Evolutionary conservation across 2,113 vertebrate genomes (phyloP), one percentile per base, ranked within the genome.

Genomic region (Grammomys dolichurus): DNA sequence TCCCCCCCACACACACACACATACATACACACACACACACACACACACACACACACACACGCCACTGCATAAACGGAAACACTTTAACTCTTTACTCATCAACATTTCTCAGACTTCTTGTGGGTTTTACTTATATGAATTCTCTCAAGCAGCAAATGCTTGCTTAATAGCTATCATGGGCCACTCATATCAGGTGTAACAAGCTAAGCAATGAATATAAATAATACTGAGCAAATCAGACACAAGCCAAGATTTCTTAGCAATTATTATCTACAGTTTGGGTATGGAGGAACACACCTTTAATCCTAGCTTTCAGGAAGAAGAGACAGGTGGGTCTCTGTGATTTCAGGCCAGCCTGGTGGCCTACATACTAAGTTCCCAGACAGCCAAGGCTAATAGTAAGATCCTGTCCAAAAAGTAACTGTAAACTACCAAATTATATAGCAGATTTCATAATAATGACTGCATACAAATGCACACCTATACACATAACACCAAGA

Each of bases 131-230:
- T 70, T 85, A 56, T 48, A 73, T n/a, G 7, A 87, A 91, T 58
- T 78, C 60, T 91, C 77, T 89, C 17, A 93, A 67, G 75, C 69
- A 95, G 43, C 88, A 97, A 95, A 77, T 87, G 95, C 6, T 33
- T 89, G 87, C 1, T 89, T 5, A 87, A 84, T 48, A 26, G 77
- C 36, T 84, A 90, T 31, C 75, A 75, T n/a, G 24, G 87, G 80
- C 20, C 86, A 70, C 19, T 76, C 43, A 92, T 6, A 72, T 40
- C 31, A 36, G 67, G 31, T 33, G 5, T 36, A 69, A 36, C 13
- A 28, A 65, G 43, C 24, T n/a, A 89, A 40, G 43, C 63, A 86
- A 17, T 63, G 20, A 48, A 26, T 46, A 88, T 7, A 93, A 9
- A 81, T 5, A 94, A 12, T 3, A 93, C 0, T 73, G 20, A 69